Percentiles rank a stretch among this genome's conserved stretches.
Evolutionary conservation across 2,113 vertebrate genomes (phyloP).

Genomic region (Columba livia): DNA sequence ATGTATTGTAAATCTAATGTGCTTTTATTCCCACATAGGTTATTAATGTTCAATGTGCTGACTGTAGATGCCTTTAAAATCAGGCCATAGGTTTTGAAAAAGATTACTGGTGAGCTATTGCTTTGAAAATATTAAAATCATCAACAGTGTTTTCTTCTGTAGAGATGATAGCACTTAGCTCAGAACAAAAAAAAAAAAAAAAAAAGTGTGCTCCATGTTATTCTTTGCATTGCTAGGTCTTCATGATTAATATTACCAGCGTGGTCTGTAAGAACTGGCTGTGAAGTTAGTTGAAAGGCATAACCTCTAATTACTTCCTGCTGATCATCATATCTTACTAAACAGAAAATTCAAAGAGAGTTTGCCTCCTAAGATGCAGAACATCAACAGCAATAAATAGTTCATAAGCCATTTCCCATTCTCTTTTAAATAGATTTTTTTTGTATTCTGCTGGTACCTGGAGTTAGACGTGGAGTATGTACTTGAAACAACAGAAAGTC

Average conservation of each 20-base stretch:
- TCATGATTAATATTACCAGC: background rate
- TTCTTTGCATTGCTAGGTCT: background rate
- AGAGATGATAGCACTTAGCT: background rate
- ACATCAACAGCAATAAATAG: background rate
- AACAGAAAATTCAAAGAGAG: background rate
- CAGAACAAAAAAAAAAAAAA: background rate
- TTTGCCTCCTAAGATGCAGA: background rate
- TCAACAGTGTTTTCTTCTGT: background rate
- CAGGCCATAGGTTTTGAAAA: background rate
- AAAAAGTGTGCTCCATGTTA: background rate
- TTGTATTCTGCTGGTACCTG: background rate
- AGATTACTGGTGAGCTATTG: background rate
- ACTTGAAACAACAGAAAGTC: background rate
- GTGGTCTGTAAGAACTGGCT: background rate
- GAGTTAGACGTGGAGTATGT: background rate
- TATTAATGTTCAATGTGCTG: background rate
- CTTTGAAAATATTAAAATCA: background rate
- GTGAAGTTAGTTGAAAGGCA: background rate
- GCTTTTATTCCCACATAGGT: background rate
- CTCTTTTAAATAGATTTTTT: background rate
- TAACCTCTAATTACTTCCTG: background rate
- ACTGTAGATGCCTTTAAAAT: background rate
- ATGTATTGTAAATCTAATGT: background rate
- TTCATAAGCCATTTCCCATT: background rate
- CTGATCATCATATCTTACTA: background rate